Conservation (phyloP, 1,140 invertebrate genomes). For the Littorina saxatilis region DNA sequence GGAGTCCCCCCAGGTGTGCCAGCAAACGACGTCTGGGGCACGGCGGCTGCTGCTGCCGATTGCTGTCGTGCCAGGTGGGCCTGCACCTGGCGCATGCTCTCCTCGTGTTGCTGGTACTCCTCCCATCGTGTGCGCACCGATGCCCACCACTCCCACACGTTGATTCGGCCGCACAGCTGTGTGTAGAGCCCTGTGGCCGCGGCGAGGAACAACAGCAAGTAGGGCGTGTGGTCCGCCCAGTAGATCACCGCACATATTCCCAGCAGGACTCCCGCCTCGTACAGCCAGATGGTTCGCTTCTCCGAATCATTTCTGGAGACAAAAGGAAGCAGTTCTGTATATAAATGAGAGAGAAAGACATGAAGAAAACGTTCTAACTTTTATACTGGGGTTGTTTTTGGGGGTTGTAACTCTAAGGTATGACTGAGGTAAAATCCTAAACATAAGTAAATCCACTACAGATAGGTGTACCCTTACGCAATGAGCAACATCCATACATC, state of each 20-base stretch:
- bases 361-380: background rate
- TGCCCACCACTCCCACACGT: constrained; percentile 55
- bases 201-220: constrained; percentile 61
- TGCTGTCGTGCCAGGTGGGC: constrained; percentile 50
- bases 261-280: constrained; percentile 64
- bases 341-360: background rate
- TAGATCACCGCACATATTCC: constrained; percentile 60
- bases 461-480: too few relatives aligned
- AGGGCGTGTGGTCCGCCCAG: constrained; percentile 66
- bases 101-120: constrained; percentile 72
- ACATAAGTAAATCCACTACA: too few relatives aligned
- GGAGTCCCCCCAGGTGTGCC: constrained; percentile 4
- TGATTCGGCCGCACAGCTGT: constrained; percentile 58
- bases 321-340: constrained; percentile 25
- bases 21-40: constrained; percentile 8
- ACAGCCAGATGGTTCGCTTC: constrained; percentile 71
- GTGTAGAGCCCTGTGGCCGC: constrained; percentile 67
- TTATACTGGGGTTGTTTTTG: too few relatives aligned
- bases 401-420: too few relatives aligned
- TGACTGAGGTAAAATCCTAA: too few relatives aligned
- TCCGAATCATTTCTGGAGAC: constrained; percentile 62
- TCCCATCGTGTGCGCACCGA: constrained; percentile 65
- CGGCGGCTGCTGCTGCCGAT: constrained; percentile 23
- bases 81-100: constrained; percentile 66
- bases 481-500: too few relatives aligned